Base-by-base conservation (phyloP, 2,888 invertebrate species). In the Lampropteryx suffumata region DNA sequence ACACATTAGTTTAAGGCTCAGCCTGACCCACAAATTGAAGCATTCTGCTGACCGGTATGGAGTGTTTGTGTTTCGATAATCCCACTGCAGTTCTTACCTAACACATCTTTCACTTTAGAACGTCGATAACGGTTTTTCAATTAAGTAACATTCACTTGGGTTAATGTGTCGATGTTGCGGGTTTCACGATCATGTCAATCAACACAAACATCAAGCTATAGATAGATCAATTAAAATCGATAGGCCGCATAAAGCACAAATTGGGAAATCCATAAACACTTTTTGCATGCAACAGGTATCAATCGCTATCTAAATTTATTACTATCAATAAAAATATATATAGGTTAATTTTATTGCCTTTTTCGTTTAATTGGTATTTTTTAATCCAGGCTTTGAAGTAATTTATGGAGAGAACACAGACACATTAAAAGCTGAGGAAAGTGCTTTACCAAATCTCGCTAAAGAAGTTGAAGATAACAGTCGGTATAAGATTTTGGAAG, bases 391-490 rank as follows among this genome's bases (percentile, higher is more conserved):
- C 68, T 57, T 73, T 44, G 64, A 59, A 55, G 57, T 67, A 55
- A 73, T 80, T 57, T 55, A 62, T 43, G 75, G 79, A 30, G 72
- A 75, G 44, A 60, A 61, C 35, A 35, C 62, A 6, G 56, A 63
- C 55, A 66, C 53, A 55, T 61, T 59, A 41, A 68, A 59, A 37
- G 55, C 61, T 17, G 70, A 73, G 50, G 78, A 78, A 49, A 74
- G 59, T 28, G 71, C 76, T 1, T 61, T 79, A 35, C 79, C 83
- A n/a, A 83, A 75, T 44, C 71, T 88, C 2, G 66, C 77, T 7
- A 81, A 76, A 56, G 89, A 89, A 63, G 83, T 84, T 1, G 87
- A 90, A 65, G 90, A 91, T 63, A 90, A 88, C 70, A 87, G 89
- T 52, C 79, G 88, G 37, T 91, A 91, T 68, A 91, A 90, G 61